A percentile compares a stretch with the other conserved stretches of the same genome.
Conservation (phyloP, 2,113 vertebrate species). For the Willisornis vidua region DNA sequence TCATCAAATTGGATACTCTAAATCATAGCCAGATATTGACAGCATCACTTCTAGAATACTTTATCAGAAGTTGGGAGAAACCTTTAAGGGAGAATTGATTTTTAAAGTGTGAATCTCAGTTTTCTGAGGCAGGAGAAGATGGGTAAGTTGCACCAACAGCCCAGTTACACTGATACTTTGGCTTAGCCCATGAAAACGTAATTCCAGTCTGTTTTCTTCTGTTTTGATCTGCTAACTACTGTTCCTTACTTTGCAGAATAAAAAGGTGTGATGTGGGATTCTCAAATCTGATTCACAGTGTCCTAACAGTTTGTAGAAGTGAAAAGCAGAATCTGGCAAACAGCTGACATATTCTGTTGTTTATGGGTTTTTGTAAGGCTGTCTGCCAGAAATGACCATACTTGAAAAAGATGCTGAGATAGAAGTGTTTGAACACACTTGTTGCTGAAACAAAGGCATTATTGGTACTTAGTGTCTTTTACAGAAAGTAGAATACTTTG, state of each 20-base stretch:
- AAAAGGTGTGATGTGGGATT: slow-evolving; percentile 2
- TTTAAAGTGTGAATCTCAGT: not conserved
- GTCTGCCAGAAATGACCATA: slow-evolving; percentile 6
- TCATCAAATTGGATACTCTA: not conserved
- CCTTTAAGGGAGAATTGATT: not conserved
- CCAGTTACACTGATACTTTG: not conserved
- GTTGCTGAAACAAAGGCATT: not conserved
- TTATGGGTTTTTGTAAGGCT: slow-evolving; percentile 24
- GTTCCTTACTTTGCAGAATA: not conserved
- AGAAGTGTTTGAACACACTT: not conserved
- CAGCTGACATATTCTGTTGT: not conserved
- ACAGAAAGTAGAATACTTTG: not conserved
- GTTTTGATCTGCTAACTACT: not conserved
- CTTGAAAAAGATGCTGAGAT: not conserved
- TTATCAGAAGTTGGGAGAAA: not conserved
- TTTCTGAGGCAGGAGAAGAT: not conserved
- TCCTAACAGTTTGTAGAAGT: not conserved
- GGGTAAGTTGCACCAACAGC: not conserved
- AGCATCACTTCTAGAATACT: not conserved
- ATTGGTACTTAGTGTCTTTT: not conserved
- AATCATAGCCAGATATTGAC: not conserved
- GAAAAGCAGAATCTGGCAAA: slow-evolving; percentile 1
- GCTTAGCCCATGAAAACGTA: not conserved
- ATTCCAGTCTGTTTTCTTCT: not conserved
- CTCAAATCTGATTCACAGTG: not conserved